Percentiles rank a stretch among this genome's conserved stretches.
These are phyloP conservation scores for Esox lucius DNA, from an alignment of 2,797 vertebrate species.

Conservation along the genomic window DNA sequence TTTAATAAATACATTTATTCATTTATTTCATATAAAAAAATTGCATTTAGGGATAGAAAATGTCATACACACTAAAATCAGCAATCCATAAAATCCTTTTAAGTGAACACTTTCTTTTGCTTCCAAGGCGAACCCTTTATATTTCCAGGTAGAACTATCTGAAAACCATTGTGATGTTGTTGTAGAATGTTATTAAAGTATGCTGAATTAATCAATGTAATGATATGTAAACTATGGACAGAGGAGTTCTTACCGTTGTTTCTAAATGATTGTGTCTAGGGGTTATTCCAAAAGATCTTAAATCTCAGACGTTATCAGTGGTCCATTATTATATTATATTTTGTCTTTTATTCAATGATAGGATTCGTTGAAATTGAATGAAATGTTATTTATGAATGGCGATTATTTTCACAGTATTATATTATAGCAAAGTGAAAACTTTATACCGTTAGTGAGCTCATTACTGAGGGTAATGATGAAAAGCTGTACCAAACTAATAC, in stretches of 20 bases:
- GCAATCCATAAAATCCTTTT: too few species aligned
- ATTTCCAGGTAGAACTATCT: too few species aligned
- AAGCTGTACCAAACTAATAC: not conserved
- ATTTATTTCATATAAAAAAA: too few species aligned
- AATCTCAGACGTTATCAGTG: not conserved
- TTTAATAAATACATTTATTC: too few species aligned
- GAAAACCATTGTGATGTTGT: too few species aligned
- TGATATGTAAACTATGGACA: not conserved
- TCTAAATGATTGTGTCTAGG: not conserved
- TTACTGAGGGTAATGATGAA: not conserved
- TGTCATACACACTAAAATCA: too few species aligned
- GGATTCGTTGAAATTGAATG: not conserved
- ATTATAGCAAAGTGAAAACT: not conserved
- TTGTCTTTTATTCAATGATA: not conserved
- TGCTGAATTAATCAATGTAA: not conserved
- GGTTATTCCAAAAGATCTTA: not conserved
- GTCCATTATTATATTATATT: not conserved
- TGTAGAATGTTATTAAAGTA: not conserved
- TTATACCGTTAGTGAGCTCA: not conserved
- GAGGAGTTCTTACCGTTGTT: not conserved
- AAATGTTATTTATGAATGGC: not conserved
- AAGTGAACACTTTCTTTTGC: too few species aligned
- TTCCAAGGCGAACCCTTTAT: too few species aligned
- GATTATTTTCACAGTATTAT: too few species aligned
- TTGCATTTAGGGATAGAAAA: too few species aligned